Conservation (phyloP, 2,888 invertebrate genomes). For the Ommatoiulus sabulosus region DNA sequence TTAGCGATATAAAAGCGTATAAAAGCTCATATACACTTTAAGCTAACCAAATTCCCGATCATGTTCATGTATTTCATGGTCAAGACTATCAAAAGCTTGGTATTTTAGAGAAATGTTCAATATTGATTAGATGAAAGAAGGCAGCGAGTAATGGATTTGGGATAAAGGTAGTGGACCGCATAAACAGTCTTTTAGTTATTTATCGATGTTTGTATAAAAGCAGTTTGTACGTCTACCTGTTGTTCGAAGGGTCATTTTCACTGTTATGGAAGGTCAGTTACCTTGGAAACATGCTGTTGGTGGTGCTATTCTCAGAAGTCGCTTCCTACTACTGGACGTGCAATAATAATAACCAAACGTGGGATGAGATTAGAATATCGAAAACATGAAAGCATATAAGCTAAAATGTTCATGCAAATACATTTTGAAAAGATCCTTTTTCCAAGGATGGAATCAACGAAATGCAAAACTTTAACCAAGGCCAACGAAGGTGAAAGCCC, state of each 20-base stretch:
- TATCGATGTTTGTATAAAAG: constrained; percentile 45
- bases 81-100: neutral
- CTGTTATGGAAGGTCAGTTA: neutral
- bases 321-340: neutral
- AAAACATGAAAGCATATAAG: neutral
- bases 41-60: too few relatives aligned
- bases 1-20: neutral
- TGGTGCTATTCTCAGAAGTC: constrained; percentile 8
- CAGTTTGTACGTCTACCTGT: neutral
- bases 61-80: neutral
- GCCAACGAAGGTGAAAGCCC: neutral
- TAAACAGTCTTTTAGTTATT: neutral
- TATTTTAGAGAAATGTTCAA: constrained; percentile 5
- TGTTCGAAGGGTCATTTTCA: constrained; percentile 37
- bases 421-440: neutral
- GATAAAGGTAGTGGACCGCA: constrained; percentile 14
- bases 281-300: constrained; percentile 44
- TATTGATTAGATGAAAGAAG: constrained; percentile 10
- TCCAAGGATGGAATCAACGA: neutral
- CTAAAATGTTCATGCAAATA: neutral
- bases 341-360: neutral
- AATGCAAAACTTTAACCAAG: neutral
- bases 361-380: constrained; percentile 1
- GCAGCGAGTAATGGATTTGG: neutral
- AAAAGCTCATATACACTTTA: neutral